phyloP scores from a whole-genome alignment of 2,113 vertebrate species.

The Anarhynchus alexandrinus region DNA sequence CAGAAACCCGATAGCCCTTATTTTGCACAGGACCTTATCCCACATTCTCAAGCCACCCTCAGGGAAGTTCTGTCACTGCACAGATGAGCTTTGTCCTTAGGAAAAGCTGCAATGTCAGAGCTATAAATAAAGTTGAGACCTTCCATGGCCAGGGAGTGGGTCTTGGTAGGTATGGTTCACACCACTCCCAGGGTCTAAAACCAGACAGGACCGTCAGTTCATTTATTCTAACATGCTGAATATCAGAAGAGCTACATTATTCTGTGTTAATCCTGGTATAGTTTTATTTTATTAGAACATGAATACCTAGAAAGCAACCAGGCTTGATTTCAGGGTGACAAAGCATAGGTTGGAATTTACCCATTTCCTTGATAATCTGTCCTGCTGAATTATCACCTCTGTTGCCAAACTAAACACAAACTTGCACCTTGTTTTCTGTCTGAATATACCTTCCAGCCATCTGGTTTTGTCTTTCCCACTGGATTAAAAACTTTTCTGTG shows the following conservation, averaged over 20 bases:
- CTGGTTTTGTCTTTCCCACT: background rate
- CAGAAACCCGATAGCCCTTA: background rate
- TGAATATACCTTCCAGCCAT: background rate
- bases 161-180: background rate
- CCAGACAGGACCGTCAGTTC: background rate
- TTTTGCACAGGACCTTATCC: background rate
- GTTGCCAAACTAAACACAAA: background rate
- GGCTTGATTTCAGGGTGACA: background rate
- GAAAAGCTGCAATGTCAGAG: background rate
- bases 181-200: background rate
- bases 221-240: background rate
- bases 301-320: background rate
- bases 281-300: background rate
- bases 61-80: background rate
- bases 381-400: background rate
- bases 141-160: rapidly evolving
- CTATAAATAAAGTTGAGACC: background rate
- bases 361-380: background rate
- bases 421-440: background rate
- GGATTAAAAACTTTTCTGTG: background rate
- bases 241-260: background rate
- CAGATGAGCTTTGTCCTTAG: background rate
- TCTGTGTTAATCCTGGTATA: background rate
- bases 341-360: background rate
- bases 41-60: background rate